A percentile compares a stretch with the other conserved stretches of the same genome.
These are phyloP conservation scores for Pocillopora grandis DNA, from an alignment of 92 coral and sea anemone genomes.

Conservation along the genomic window DNA sequence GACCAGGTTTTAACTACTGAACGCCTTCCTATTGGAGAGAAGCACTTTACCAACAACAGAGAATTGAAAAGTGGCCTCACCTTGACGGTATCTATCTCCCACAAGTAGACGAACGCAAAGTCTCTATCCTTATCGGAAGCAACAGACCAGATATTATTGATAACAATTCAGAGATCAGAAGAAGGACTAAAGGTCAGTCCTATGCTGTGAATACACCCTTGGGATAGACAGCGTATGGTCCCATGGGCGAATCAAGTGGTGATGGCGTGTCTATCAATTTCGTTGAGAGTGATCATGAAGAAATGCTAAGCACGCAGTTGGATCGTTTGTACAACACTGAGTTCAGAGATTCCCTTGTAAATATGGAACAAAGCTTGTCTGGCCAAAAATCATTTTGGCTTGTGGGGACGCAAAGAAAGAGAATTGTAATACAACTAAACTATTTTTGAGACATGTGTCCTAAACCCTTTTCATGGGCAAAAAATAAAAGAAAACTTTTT, in stretches of 20 bases:
- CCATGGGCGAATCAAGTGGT: conserved; percentile 43
- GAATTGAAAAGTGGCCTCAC: conserved; percentile 50
- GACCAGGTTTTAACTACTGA: conserved; percentile 54
- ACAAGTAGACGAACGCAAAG: conserved; percentile 18
- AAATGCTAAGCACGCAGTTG: conserved; percentile 15
- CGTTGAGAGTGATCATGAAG: conserved; percentile 18
- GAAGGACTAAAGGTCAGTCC: conserved; percentile 52
- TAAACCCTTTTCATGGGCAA: too few relatives aligned
- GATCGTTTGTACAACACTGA: conserved; percentile 43
- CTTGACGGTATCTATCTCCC: conserved; percentile 28
- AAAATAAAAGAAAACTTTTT: too few relatives aligned
- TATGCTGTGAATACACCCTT: conserved; percentile 59
- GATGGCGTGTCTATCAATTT: not conserved
- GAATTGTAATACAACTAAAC: too few relatives aligned
- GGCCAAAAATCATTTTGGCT: too few relatives aligned
- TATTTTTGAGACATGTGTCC: too few relatives aligned
- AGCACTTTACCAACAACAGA: conserved; percentile 44
- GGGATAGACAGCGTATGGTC: conserved; percentile 67
- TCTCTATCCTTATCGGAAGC: conserved; percentile 32
- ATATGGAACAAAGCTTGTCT: too few relatives aligned
- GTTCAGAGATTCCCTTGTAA: conserved; percentile 25
- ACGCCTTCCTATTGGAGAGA: conserved; percentile 53
- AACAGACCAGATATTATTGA: conserved; percentile 49
- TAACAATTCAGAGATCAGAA: conserved; percentile 41
- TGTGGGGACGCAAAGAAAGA: too few relatives aligned